These are phyloP conservation scores for Psettodes erumei DNA, from an alignment of 2,113 vertebrate genomes.

Conservation along the genomic window DNA sequence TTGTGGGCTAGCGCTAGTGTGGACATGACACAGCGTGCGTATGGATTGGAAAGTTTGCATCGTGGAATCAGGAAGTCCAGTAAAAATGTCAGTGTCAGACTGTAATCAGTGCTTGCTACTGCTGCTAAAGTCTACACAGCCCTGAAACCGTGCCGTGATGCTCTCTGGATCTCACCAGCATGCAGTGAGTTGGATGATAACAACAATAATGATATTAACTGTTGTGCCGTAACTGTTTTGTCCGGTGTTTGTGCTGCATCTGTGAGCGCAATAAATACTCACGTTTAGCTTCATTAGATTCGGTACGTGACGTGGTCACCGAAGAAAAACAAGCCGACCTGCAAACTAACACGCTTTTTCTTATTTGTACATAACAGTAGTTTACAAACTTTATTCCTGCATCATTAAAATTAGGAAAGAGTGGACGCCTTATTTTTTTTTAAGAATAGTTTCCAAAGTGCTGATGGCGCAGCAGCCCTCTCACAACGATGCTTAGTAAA, in stretches of 20 bases:
- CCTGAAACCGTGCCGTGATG: neutral
- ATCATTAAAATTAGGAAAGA: too few species aligned
- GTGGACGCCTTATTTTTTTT: too few species aligned
- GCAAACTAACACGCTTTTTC: neutral
- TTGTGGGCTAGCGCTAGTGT: accelerated
- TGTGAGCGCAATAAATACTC: neutral
- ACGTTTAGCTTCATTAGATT: too few species aligned
- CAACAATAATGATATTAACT: too few species aligned
- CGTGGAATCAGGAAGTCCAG: constrained; percentile 68
- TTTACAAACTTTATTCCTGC: too few species aligned
- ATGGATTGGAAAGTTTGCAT: constrained; percentile 50
- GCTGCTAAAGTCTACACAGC: neutral
- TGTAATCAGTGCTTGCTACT: neutral
- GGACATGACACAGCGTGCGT: neutral
- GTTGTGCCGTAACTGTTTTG: accelerated
- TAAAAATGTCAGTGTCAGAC: neutral
- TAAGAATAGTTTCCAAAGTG: too few species aligned
- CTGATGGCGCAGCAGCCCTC: too few species aligned
- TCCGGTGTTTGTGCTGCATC: accelerated
- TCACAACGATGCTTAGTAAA: too few species aligned
- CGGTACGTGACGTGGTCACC: neutral
- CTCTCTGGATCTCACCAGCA: accelerated
- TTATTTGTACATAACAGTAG: neutral
- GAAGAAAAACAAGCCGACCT: neutral
- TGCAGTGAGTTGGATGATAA: constrained; percentile 26